Conservation (phyloP, 2,888 invertebrate genomes). For the Scaptomyza parva region DNA sequence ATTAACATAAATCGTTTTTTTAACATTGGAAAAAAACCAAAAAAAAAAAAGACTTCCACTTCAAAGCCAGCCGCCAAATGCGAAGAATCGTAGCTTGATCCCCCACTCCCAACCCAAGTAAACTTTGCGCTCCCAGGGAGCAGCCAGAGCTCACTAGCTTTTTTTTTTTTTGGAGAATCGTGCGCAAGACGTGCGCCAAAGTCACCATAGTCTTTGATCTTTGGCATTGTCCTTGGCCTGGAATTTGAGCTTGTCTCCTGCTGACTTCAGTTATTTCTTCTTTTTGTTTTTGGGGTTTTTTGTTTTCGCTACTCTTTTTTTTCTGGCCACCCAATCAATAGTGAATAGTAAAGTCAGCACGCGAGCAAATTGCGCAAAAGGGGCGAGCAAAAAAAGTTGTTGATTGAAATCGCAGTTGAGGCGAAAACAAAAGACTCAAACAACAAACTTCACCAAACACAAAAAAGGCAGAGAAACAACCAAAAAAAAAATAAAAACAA, state of each 20-base stretch:
- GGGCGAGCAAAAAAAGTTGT: background rate
- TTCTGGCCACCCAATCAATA: conserved; percentile 5
- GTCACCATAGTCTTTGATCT: conserved; percentile 55
- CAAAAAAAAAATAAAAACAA: conserved; percentile 23
- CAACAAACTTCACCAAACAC: conserved; percentile 47
- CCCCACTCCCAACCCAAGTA: conserved; percentile 1
- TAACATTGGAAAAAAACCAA: background rate
- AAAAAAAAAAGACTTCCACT: background rate
- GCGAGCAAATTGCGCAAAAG: conserved; percentile 41
- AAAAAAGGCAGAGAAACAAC: conserved; percentile 20
- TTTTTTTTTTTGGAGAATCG: conserved; percentile 2
- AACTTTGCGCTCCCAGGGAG: conserved; percentile 18
- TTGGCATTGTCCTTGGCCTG: conserved; percentile 70
- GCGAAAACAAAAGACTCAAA: conserved; percentile 65
- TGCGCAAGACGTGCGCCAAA: conserved; percentile 33
- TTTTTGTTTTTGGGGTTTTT: too few relatives aligned
- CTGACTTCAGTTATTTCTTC: conserved; percentile 14
- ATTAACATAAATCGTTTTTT: conserved; percentile 9
- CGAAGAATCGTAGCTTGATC: background rate
- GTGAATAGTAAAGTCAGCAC: conserved; percentile 38
- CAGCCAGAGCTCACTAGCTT: background rate
- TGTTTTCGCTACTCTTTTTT: conserved; percentile 19
- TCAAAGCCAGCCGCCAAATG: conserved; percentile 31
- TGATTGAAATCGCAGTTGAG: conserved; percentile 50
- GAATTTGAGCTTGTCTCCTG: conserved; percentile 29